Percentiles rank a stretch among this genome's conserved stretches.
Evolutionary conservation across 2,797 vertebrate species (phyloP).

Genomic region (Phrynocephalus forsythii): DNA sequence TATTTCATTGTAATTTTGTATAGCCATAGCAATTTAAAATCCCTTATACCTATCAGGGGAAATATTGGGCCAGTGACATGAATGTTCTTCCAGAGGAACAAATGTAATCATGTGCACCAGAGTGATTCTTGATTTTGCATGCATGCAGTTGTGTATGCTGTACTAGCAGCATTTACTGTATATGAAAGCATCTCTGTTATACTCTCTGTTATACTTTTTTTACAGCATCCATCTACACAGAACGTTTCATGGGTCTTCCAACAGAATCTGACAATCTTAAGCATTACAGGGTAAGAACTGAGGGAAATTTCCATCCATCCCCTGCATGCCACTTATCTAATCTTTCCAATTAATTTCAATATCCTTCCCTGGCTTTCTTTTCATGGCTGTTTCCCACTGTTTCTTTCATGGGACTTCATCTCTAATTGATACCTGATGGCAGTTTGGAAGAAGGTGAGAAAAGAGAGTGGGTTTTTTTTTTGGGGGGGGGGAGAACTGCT

Average conservation of each 20-base stretch:
- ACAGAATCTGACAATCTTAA: constrained; percentile 80
- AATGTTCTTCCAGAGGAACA: constrained; percentile 26
- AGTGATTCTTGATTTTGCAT: not conserved
- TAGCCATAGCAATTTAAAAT: not conserved
- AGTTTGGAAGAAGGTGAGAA: constrained; percentile 22
- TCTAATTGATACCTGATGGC: not conserved
- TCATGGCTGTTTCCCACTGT: not conserved
- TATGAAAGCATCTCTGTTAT: constrained; percentile 72
- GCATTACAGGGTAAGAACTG: constrained; percentile 81
- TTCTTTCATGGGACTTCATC: not conserved
- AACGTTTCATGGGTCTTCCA: constrained; percentile 85
- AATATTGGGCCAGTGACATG: not conserved
- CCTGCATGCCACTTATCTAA: too few species aligned
- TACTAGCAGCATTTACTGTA: constrained; percentile 41
- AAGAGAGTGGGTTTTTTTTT: not conserved
- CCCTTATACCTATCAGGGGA: constrained; percentile 13
- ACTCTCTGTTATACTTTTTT: constrained; percentile 45
- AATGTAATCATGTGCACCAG: not conserved
- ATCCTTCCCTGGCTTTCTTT: not conserved
- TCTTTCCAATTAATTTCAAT: not conserved
- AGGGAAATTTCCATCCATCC: not conserved
- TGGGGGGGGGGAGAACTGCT: not conserved
- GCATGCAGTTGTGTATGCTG: not conserved
- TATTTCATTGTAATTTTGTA: not conserved
- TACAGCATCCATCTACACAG: constrained; percentile 83